A percentile compares a stretch with the other conserved stretches of the same genome.
Evolutionary conservation across 2,113 vertebrate species (phyloP).

Genomic region (Nanorana parkeri): DNA sequence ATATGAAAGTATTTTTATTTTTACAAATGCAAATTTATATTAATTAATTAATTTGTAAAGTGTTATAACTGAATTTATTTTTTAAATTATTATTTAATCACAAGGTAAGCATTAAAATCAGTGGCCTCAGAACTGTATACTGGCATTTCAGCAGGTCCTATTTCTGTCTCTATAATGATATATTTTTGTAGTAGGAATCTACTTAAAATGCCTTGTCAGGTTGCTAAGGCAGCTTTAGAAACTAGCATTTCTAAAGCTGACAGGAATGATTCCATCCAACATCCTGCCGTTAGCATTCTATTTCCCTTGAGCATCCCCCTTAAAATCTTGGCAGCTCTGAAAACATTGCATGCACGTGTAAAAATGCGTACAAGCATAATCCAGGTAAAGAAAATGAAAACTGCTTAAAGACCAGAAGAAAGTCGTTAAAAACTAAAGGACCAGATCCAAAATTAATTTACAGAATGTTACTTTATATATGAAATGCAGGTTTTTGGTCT

Average conservation of each 20-base stretch:
- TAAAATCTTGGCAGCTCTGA: slow-evolving; percentile 53
- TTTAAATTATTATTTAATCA: not conserved
- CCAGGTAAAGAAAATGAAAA: slow-evolving; percentile 36
- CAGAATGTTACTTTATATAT: not conserved
- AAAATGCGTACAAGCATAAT: slow-evolving; percentile 45
- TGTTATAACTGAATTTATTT: not conserved
- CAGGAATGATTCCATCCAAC: slow-evolving; percentile 57
- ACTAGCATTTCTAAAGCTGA: slow-evolving; percentile 53
- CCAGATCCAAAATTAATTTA: slow-evolving; percentile 7
- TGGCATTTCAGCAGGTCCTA: slow-evolving; percentile 26
- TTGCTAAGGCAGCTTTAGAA: slow-evolving; percentile 57
- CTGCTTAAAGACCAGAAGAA: slow-evolving; percentile 13
- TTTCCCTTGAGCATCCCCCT: slow-evolving; percentile 52
- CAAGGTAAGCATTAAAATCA: slow-evolving; percentile 11
- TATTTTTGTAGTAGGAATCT: slow-evolving; percentile 51
- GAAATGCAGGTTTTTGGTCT: not conserved
- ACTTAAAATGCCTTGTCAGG: slow-evolving; percentile 55
- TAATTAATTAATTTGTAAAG: not conserved
- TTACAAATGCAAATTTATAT: not conserved
- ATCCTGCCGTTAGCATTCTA: slow-evolving; percentile 51
- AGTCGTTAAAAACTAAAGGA: slow-evolving; percentile 6
- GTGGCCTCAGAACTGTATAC: slow-evolving; percentile 1
- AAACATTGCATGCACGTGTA: slow-evolving; percentile 24
- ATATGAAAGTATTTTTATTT: not conserved
- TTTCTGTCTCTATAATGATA: slow-evolving; percentile 50